Percentiles rank a stretch among this genome's conserved stretches.
Evolutionary conservation across 2,113 vertebrate genomes (phyloP).

Genomic region (Butorides virescens): DNA sequence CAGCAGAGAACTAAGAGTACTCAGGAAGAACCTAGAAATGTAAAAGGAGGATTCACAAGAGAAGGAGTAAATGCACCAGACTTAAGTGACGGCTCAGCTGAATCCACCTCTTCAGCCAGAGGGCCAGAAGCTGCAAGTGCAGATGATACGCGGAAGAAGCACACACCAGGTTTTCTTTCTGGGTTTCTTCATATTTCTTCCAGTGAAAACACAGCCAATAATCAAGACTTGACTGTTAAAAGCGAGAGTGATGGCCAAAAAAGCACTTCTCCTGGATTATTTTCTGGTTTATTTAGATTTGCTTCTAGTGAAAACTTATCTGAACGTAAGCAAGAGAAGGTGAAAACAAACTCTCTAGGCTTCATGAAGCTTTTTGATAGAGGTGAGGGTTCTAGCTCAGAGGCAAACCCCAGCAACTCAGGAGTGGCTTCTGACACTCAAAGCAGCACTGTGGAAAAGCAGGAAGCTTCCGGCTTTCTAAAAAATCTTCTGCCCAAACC

Average conservation of each 20-base stretch:
- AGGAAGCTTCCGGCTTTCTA: conserved; percentile 44
- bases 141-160: background rate
- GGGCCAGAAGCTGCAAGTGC: background rate
- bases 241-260: conserved; percentile 41
- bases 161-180: conserved; percentile 73
- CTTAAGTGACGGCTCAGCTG: background rate
- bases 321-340: conserved; percentile 56
- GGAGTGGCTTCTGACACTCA: conserved; percentile 9
- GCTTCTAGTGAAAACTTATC: conserved; percentile 62
- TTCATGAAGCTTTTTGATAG: conserved; percentile 57
- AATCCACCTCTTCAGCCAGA: background rate
- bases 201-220: conserved; percentile 57
- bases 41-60: background rate
- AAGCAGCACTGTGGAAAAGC: conserved; percentile 34
- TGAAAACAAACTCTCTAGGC: conserved; percentile 39
- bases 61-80: background rate
- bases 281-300: conserved; percentile 74
- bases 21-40: background rate
- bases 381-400: conserved; percentile 3
- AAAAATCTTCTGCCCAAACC: conserved; percentile 50
- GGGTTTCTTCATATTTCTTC: conserved; percentile 73
- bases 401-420: background rate
- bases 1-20: background rate
- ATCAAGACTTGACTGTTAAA: conserved; percentile 54
- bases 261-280: conserved; percentile 45